These are phyloP conservation scores for Conger conger DNA, from an alignment of 2,113 vertebrate genomes.

Conservation along the genomic window DNA sequence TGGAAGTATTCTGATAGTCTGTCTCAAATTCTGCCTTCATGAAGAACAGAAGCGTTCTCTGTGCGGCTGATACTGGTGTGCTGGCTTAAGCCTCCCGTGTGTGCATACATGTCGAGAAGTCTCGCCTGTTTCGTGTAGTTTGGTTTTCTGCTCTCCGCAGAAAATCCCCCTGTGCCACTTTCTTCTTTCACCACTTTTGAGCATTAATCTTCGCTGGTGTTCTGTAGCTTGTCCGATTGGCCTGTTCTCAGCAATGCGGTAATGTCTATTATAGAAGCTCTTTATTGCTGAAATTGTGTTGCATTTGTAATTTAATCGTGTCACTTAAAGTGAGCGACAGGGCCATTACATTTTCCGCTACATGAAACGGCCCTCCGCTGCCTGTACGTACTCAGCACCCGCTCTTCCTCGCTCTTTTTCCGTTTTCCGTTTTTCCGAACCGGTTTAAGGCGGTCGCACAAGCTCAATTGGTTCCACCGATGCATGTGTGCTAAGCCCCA, in stretches of 20 bases:
- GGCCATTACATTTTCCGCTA: not conserved
- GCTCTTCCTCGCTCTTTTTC: not conserved
- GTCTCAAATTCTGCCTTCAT: not conserved
- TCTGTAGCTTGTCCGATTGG: not conserved
- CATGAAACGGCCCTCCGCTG: not conserved
- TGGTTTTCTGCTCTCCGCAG: not conserved
- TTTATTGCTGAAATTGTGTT: conserved; percentile 9
- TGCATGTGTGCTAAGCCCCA: conserved; percentile 16
- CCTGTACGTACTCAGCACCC: not conserved
- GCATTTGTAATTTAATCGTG: conserved; percentile 9
- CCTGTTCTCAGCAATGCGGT: not conserved
- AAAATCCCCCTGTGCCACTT: not conserved
- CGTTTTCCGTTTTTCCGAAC: not conserved
- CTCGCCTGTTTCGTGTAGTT: not conserved
- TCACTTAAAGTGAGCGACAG: not conserved
- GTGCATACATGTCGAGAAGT: not conserved
- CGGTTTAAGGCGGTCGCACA: not conserved
- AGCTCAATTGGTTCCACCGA: conserved; percentile 2
- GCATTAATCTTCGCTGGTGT: not conserved
- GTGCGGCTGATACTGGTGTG: not conserved
- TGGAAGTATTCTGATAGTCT: not conserved
- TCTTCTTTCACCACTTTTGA: not conserved
- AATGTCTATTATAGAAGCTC: not conserved
- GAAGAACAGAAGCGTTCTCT: not conserved
- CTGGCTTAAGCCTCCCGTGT: not conserved